Conservation (phyloP, 2,113 vertebrate species). For the Eubucco bourcierii region DNA sequence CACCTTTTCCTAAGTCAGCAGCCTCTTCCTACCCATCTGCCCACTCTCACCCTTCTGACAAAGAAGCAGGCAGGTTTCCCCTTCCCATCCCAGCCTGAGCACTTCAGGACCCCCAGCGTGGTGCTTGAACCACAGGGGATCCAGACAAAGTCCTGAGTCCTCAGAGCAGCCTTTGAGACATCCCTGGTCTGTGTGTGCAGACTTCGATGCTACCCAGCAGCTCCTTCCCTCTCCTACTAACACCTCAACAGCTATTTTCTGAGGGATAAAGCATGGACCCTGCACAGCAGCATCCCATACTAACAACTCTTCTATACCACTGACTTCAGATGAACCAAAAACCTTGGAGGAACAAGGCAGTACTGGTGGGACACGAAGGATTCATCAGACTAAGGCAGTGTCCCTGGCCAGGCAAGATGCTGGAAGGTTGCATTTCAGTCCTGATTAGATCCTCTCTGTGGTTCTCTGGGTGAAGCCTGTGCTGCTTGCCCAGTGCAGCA, state of each 20-base stretch:
- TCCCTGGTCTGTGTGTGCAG: no score
- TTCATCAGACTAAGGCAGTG: fast-evolving
- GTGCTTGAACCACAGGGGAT: fast-evolving
- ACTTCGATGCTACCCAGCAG: background rate
- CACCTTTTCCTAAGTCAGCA: background rate
- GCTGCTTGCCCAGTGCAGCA: fast-evolving
- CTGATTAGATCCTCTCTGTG: background rate
- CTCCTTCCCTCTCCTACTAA: background rate
- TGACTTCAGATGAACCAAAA: background rate
- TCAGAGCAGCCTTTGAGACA: background rate
- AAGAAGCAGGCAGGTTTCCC: background rate
- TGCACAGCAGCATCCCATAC: fast-evolving
- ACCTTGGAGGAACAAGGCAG: background rate
- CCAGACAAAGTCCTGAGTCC: background rate
- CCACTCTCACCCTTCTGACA: background rate
- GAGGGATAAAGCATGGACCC: background rate
- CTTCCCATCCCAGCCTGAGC: background rate
- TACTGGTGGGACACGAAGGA: background rate
- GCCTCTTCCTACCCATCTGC: background rate
- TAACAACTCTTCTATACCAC: background rate
- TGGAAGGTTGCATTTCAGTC: background rate
- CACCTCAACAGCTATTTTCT: background rate
- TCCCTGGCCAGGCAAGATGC: background rate
- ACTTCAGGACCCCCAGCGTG: fast-evolving
- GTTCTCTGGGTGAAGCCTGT: background rate